phyloP scores from a whole-genome alignment of 2,797 vertebrate genomes.

The Sebastes variabilis region DNA sequence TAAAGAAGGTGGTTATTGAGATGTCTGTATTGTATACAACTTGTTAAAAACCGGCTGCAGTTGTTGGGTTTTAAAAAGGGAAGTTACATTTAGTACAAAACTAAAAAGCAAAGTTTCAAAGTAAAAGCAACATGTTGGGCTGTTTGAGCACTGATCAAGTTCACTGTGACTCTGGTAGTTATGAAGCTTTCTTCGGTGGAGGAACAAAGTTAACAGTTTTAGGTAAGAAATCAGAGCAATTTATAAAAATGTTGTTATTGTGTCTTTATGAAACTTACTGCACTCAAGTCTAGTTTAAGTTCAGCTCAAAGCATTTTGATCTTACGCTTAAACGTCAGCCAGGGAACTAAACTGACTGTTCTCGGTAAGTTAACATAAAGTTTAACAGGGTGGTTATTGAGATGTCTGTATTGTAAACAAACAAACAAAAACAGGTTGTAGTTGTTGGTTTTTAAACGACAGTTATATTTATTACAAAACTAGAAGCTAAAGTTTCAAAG shows the following conservation, averaged over 20 bases:
- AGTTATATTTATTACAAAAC: no score
- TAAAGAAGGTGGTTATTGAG: not conserved
- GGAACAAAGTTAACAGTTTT: constrained; percentile 80
- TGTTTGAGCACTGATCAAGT: not conserved
- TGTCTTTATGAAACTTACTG: not conserved
- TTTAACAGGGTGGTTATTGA: no score
- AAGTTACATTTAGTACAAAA: no score
- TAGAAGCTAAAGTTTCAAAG: no score
- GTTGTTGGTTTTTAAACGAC: no score
- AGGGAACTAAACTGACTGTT: constrained; percentile 72
- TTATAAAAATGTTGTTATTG: not conserved
- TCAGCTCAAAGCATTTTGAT: constrained; percentile 14
- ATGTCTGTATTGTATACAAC: not conserved
- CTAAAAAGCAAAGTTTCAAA: not conserved
- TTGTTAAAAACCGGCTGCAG: not conserved
- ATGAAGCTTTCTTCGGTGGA: constrained; percentile 60
- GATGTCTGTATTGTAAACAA: no score
- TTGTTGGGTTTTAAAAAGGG: no score
- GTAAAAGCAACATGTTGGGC: not conserved
- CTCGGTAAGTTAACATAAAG: constrained; percentile 13
- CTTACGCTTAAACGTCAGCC: no score
- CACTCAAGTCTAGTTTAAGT: not conserved
- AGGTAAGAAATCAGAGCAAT: constrained; percentile 63
- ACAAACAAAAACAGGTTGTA: no score
- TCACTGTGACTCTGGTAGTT: constrained; percentile 53